Evolutionary conservation across 2,113 vertebrate genomes (phyloP).

Genomic region (Laticauda laticaudata): DNA sequence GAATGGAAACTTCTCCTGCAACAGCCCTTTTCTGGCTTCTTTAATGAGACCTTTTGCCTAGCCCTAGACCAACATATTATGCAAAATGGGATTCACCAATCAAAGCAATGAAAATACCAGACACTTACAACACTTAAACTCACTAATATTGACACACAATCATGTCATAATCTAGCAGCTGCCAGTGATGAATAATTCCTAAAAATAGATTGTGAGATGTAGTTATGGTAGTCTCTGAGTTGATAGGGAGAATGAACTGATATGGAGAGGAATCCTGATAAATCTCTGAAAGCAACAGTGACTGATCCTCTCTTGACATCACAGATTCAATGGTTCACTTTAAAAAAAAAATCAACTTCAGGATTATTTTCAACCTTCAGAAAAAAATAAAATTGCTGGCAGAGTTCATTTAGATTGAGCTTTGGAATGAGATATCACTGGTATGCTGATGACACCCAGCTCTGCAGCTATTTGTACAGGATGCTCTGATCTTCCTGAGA

Average conservation of each 20-base stretch:
- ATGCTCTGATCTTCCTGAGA: background rate
- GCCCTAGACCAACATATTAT: background rate
- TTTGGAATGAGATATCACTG: background rate
- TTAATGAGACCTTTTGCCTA: background rate
- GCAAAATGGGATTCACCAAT: background rate
- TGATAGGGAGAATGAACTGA: conserved; percentile 49
- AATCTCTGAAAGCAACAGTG: conserved; percentile 44
- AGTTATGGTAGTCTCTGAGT: conserved; percentile 45
- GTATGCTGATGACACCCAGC: background rate
- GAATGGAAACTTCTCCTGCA: background rate
- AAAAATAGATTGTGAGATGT: conserved; percentile 58
- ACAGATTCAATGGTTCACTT: background rate
- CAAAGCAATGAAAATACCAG: conserved; percentile 22
- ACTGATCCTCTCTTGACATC: conserved; percentile 32
- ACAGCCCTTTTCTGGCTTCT: background rate
- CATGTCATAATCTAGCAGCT: conserved; percentile 44
- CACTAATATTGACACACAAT: conserved; percentile 3
- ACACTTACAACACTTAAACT: conserved; percentile 16
- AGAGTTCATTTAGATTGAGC: background rate
- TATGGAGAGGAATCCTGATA: conserved; percentile 40
- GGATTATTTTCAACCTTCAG: background rate
- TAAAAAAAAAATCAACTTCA: background rate
- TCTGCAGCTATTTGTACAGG: background rate
- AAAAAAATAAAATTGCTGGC: background rate
- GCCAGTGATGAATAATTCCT: conserved; percentile 58